Evolutionary conservation across 2,888 invertebrate species (phyloP), one percentile per base, ranked within the genome.

Genomic region (Clistopyga incitator): DNA sequence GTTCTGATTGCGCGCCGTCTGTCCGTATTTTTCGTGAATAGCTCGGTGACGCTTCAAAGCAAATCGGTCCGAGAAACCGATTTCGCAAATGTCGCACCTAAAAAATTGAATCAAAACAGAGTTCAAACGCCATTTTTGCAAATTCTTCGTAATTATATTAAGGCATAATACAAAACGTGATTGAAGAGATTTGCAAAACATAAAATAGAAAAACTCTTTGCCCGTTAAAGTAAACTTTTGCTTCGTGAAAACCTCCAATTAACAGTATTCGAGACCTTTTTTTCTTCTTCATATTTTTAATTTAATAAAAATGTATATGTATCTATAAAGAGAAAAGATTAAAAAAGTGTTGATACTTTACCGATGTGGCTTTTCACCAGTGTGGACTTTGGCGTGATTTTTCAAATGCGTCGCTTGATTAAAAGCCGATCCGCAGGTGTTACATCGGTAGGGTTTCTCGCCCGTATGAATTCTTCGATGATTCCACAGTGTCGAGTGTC

Each of bases 351-450:
- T 13, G 25, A 56, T 68, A 68, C 88, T 94, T 94, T 92, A 96
- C 96, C 96, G 96, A 86, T 93, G 92, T 18, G 92, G 92, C 84
- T 95, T 94, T 97, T 97, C 88, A 95, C 97, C 93, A 50, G 93
- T 93, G 85, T 93, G 92, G 65, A 93, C 95, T 93, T 97, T 97
- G 71, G 97, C 97, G 91, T 98, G 97, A 93, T 97, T 98, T 93
- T 97, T 97, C 82, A 97, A 94, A 93, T 97, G 97, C 38, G 97
- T 97, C 34, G 97, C 97, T 93, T 97, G 97, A 92, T 97, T 97
- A 92, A 98, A 98, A 78, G 97, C 97, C 29, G 97, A 97, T n/a
- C 97, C 93, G 76, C 93, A 93, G 52, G 92, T 93, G 86, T 93
- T 93, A 90, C 93, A 93, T 76, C 93, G 91, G 92, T 97, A 97